Conservation (phyloP, 2,113 vertebrate genomes). For the Pitta sordida region DNA sequence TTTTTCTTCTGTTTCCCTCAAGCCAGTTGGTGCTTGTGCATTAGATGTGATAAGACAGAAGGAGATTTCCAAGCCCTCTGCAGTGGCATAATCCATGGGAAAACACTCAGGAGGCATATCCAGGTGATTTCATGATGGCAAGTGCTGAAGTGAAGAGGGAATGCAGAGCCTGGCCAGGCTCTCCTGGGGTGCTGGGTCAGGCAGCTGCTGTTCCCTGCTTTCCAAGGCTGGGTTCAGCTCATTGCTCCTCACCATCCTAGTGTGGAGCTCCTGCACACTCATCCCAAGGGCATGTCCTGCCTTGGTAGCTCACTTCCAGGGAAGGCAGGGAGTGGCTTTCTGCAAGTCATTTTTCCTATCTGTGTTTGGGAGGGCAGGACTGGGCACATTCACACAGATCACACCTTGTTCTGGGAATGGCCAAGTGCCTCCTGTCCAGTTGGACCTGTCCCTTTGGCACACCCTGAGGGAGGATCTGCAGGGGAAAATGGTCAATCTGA, state of each 20-base stretch:
- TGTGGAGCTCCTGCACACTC: background rate
- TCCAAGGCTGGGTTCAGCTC: background rate
- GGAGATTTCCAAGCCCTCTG: background rate
- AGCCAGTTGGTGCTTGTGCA: background rate
- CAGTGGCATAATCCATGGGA: background rate
- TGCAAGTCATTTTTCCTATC: background rate
- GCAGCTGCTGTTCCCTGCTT: background rate
- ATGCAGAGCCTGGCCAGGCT: background rate
- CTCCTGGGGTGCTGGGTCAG: background rate
- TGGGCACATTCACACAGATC: background rate
- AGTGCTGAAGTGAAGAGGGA: background rate
- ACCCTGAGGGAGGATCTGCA: background rate
- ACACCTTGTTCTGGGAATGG: background rate
- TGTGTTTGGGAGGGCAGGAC: background rate
- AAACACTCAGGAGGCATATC: background rate
- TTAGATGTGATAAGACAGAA: background rate
- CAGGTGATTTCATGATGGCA: background rate
- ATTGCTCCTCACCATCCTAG: rapidly evolving
- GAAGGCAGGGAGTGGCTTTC: background rate
- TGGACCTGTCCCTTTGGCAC: background rate
- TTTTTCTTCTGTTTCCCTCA: background rate
- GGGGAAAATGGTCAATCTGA: background rate
- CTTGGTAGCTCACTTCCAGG: background rate
- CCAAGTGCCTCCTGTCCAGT: background rate
- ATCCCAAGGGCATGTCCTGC: background rate